phyloP scores from a whole-genome alignment of 2,888 invertebrate genomes.

The Drosophila limbata region DNA sequence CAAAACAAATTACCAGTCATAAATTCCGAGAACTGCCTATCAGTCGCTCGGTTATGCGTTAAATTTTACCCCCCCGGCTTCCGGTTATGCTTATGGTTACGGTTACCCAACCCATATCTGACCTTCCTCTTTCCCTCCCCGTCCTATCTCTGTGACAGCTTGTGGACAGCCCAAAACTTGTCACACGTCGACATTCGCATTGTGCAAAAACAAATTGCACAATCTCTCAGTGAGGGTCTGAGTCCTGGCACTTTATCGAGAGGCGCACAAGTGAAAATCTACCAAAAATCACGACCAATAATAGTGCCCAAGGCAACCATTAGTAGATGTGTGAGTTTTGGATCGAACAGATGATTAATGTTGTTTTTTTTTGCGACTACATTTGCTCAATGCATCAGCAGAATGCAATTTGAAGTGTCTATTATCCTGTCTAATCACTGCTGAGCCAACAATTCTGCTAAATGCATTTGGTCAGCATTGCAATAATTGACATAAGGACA shows the following conservation, averaged over 20 bases:
- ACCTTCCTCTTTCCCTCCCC: neutral
- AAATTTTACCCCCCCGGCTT: constrained; percentile 46
- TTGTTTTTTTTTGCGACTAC: constrained; percentile 18
- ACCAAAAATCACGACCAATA: constrained; percentile 69
- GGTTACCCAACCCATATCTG: neutral
- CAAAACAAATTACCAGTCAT: constrained; percentile 74
- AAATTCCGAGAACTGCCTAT: constrained; percentile 71
- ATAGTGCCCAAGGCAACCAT: constrained; percentile 27
- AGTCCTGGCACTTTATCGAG: constrained; percentile 54
- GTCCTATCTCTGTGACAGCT: constrained; percentile 57
- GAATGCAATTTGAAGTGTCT: constrained; percentile 58
- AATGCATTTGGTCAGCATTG: constrained; percentile 15
- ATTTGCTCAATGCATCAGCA: constrained; percentile 27
- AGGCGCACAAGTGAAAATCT: constrained; percentile 66
- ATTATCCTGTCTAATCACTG: constrained; percentile 48
- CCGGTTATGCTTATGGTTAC: constrained; percentile 9
- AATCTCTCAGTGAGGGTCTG: constrained; percentile 22
- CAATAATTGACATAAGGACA: constrained; percentile 39
- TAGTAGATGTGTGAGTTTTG: constrained; percentile 12
- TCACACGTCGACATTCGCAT: constrained; percentile 39
- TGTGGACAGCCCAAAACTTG: constrained; percentile 77
- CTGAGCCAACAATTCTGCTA: constrained; percentile 24
- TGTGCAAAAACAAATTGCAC: constrained; percentile 51
- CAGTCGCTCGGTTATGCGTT: constrained; percentile 65
- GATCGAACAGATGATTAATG: constrained; percentile 62